Evolutionary conservation across 1,140 invertebrate genomes (phyloP), one percentile per base, ranked within the genome.

Genomic region (Bicyclus anynana): DNA sequence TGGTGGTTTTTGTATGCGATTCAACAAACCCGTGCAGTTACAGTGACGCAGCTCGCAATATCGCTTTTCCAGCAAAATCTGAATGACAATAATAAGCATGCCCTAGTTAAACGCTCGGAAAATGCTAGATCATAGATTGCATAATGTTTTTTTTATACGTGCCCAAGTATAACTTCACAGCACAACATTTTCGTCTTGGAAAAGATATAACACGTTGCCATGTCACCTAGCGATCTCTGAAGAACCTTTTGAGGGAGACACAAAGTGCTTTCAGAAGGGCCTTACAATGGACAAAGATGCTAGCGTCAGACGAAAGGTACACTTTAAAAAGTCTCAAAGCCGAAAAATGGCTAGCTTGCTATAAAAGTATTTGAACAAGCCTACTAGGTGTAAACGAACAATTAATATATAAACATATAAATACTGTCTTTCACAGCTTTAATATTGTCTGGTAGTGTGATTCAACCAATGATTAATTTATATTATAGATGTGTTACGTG

Each of bases 201-300:
- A 55, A 55, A 61, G 53, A 51, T 61, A 55, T 55, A 57, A 48
- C 65, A 54, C 65, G 46, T 44, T 21, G 21, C 29, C 48, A 23
- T 59, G 56, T 62, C 56, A 60, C 61, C 51, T 60, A 52, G 61
- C 65, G 54, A 67, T 64, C 54, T 57, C 53, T 49, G 57, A 59
- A 64, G 57, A 64, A 64, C 57, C 55, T 64, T 64, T 67, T 66
- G 59, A 62, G 47, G 50, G 65, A 57, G 57, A 46, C 61, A 53
- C 61, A 54, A 64, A 67, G 65, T 66, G 55, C 61, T 67, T 65
- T 67, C 23, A 60, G 44, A 60, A 64, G 61, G 21, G 44, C 53
- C 51, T 59, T 46, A 64, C 65, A 63, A 60, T 62, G 65, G 56
- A 67, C 65, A 67, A 67, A 67, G 65, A 60, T 53, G 62, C 53